Evolutionary conservation across 2,797 vertebrate genomes (phyloP), one percentile per base, ranked within the genome.

Genomic region (Rhabdomys pumilio): DNA sequence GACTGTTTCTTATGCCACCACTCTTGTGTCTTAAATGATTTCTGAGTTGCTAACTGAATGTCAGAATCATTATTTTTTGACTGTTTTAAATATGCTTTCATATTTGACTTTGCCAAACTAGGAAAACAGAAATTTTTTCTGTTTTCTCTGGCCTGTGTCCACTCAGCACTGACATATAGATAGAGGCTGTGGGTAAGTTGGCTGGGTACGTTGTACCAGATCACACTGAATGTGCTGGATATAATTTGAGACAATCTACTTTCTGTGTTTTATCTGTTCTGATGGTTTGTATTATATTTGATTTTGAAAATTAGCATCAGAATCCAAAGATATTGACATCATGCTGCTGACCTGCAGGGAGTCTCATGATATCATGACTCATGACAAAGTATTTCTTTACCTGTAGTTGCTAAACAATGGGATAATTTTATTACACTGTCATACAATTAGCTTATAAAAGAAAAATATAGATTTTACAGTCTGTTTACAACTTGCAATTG

Each of bases 371-470:
- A 61, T 77, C 92, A 47, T 91, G 96, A 98, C 97, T 98, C 96
- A 73, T 96, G 96, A 95, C 91, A 91, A 97, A 96, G 92, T 97
- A 94, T 81, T 34, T 96, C 96, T 93, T 96, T 95, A 89, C 79
- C 85, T 96, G 57, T 75, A 81, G 93, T 97, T 98, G 89, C 97
- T 98, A 97, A 97, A 95, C 96, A 97, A 81, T 97, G 84, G 85
- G 94, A 63, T 83, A 89, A 47, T 94, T 92, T 1, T 12, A 97
- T 96, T 96, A 53, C 77, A 92, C 34, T 59, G 24, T 73, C 63
- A 83, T 9, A 88, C 73, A 90, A 79, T 79, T 97, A 93, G 76
- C 29, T 84, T 61, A 50, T 0, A 3, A 61, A 55, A 6, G 6
- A 67, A 90, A 91, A 59, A 24, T 55, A 75, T 59, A 85, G 7